Conservation (phyloP, 2,797 vertebrate species). For the Tympanoctomys barrerae region DNA sequence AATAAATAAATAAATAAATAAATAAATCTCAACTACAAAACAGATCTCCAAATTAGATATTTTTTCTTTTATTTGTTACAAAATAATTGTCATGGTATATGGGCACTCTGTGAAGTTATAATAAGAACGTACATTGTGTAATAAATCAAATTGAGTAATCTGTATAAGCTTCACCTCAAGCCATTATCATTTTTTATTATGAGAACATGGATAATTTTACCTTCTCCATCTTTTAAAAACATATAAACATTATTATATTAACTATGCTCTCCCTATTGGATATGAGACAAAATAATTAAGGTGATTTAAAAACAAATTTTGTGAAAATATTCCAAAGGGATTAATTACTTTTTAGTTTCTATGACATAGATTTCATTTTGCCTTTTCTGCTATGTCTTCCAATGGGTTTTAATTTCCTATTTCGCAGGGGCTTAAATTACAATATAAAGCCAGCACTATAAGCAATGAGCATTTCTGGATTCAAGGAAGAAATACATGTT, state of each 20-base stretch:
- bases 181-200: not conserved
- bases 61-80: not conserved
- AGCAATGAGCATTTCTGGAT: not conserved
- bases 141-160: not conserved
- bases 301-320: not conserved
- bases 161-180: not conserved
- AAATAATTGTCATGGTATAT: not conserved
- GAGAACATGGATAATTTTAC: not conserved
- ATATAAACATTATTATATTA: not conserved
- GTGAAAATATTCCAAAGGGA: not conserved
- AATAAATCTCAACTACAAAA: too few relatives aligned
- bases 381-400: not conserved
- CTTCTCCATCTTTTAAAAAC: not conserved
- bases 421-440: not conserved
- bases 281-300: not conserved
- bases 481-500: accelerated
- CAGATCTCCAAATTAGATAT: not conserved
- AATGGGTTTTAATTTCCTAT: not conserved
- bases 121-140: too few relatives aligned
- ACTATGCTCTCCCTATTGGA: not conserved
- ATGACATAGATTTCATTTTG: not conserved
- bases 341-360: not conserved
- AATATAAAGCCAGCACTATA: not conserved
- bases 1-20: too few relatives aligned
- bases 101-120: not conserved